Base-by-base conservation (phyloP, 2,113 vertebrate genomes). In the Dendrocopos noguchii region DNA sequence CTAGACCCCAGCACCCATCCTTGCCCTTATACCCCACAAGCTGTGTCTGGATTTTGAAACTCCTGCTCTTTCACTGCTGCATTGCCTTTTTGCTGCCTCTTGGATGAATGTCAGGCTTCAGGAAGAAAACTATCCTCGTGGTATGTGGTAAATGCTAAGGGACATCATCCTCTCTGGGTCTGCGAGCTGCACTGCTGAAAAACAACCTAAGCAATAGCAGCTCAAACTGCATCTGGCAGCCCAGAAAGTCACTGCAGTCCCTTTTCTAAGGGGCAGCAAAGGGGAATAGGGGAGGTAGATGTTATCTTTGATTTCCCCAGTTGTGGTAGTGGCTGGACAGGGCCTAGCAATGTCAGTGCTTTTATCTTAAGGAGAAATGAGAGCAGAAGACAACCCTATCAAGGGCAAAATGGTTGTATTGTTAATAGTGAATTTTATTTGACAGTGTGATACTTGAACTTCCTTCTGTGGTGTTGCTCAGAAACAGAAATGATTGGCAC, bases 101-200 rank as follows among this genome's bases (percentile, higher is more conserved):
- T 53, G 57, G 57, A 12, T 3, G 21, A n/a, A 8, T 42, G 68
- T 17, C 50, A 56, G 74, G 63, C 75, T 87, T 66, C 50, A 55
- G 95, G 87, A 63, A 86, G 50, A 75, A 88, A 93, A 76, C 57
- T 60, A 20, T 52, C n/a, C 65, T 83, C 56, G 57, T 88, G n/a
- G n/a, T 67, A 12, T 11, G 10, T 5, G 18, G 70, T 56, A 8
- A 79, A 80, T 61, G 57, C 47, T 36, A 29, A 39, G 70, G 57
- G 79, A 76, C 57, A 59, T 6, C 7, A 9, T 78, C 66, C 52
- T 84, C 57, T 64, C 67, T n/a, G 47, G 33, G 72, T 92, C 87
- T 33, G 71, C 44, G 79, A 94, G 94, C 60, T 87, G 70, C 60
- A 5, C 20, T 78, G 70, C 76, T 87, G 86, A 47, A 64, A 60